Evolutionary conservation across 2,888 invertebrate species (phyloP), one percentile per base, ranked within the genome.

Genomic region (Agrotis ipsilon): DNA sequence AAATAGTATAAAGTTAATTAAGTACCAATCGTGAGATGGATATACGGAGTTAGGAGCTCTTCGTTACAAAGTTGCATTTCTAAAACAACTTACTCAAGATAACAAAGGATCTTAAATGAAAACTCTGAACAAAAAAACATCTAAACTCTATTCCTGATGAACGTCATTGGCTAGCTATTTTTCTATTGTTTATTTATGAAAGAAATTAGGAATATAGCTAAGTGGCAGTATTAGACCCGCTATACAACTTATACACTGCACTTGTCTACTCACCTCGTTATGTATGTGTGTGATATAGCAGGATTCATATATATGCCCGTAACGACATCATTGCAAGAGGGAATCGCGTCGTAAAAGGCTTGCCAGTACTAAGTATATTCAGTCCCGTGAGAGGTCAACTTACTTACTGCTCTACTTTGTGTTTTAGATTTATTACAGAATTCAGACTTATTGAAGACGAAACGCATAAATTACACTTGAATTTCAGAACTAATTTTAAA

Each of bases 261-360:
- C 51, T 43, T 43, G 48, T 21, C 3, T n/a, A 21, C 19, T 21
- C 16, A 62, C 48, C 2, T 52, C 18, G 18, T 19, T 59, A 32
- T n/a, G 21, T 59, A 16, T 48, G 32, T 45, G 2, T 46, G 11
- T 21, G 21, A 18, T 24, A 46, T 14, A 13, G 48, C 14, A 68
- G 46, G 14, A 51, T 67, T 39, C 64, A 78, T 64, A 43, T 67
- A 14, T 57, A 39, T 59, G 13, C 21, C 39, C 21, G 52, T 75
- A 66, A 68, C 51, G 59, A 72, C 60, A 61, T 61, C 55, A 80
- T 77, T 76, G 69, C 79, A 67, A 54, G 58, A 49, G 83, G 81
- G 77, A 84, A 78, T 80, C 55, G 60, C 73, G 58, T 84, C 79
- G 83, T 85, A 82, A 86, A 85, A 81, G 72, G 68, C 72, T 75